These are phyloP conservation scores for Chelonia mydas DNA, from an alignment of 2,797 vertebrate species.

Conservation along the genomic window DNA sequence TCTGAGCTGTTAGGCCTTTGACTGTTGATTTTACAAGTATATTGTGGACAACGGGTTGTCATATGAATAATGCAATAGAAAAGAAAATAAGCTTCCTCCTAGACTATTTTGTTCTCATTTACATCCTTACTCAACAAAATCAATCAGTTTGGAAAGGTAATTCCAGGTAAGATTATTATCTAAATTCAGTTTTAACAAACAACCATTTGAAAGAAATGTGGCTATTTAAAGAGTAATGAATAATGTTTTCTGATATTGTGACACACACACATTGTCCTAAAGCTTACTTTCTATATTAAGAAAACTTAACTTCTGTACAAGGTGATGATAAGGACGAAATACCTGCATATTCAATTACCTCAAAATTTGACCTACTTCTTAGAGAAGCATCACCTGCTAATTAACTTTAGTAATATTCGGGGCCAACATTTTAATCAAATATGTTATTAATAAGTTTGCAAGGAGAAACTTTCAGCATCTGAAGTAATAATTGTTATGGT, in stretches of 20 bases:
- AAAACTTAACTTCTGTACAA: neutral
- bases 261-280: neutral
- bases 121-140: neutral
- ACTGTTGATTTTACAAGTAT: neutral
- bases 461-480: neutral
- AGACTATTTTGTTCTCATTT: neutral
- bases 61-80: neutral
- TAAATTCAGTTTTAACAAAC: neutral
- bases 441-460: neutral
- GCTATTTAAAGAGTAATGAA: neutral
- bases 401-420: neutral
- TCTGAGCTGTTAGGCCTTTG: neutral
- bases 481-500: neutral
- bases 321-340: neutral
- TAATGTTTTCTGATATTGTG: neutral
- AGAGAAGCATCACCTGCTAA: neutral
- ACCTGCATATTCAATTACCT: neutral
- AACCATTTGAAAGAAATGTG: neutral
- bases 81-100: neutral
- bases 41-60: neutral
- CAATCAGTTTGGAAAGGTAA: neutral
- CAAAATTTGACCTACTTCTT: neutral
- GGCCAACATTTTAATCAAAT: neutral
- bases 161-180: neutral
- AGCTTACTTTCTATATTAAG: neutral